These are phyloP conservation scores for Dynastes tityus DNA, from an alignment of 2,888 invertebrate genomes.

Conservation along the genomic window DNA sequence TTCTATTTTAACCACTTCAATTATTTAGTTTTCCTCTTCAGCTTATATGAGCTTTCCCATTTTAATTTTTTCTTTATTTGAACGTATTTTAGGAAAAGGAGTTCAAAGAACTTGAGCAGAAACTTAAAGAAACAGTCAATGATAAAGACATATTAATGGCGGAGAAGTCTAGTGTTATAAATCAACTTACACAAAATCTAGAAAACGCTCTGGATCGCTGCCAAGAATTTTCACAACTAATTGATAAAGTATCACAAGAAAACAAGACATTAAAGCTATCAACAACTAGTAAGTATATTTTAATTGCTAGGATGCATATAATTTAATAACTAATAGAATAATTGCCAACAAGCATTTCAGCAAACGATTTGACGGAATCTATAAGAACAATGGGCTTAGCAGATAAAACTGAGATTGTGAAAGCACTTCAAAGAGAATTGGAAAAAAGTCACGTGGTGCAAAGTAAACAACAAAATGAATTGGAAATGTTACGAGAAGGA, in stretches of 20 bases:
- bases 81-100: slow-evolving; percentile 55
- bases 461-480: slow-evolving; percentile 49
- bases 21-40: too few relatives aligned
- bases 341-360: slow-evolving; percentile 31
- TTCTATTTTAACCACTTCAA: too few relatives aligned
- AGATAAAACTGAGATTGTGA: slow-evolving; percentile 57
- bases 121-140: slow-evolving; percentile 49
- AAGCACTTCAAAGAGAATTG: slow-evolving; percentile 56
- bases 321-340: background rate
- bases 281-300: slow-evolving; percentile 44
- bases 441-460: slow-evolving; percentile 53
- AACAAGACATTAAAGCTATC: slow-evolving; percentile 53
- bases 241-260: slow-evolving; percentile 54
- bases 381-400: slow-evolving; percentile 51
- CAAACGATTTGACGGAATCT: slow-evolving; percentile 48
- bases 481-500: slow-evolving; percentile 51
- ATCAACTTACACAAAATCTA: slow-evolving; percentile 55
- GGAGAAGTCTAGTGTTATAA: slow-evolving; percentile 56
- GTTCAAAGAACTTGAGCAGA: slow-evolving; percentile 52
- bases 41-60: too few relatives aligned
- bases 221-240: slow-evolving; percentile 54
- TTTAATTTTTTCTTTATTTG: too few relatives aligned
- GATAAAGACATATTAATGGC: slow-evolving; percentile 56
- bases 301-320: background rate
- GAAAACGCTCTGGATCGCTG: slow-evolving; percentile 56